Evolutionary conservation across 2,888 invertebrate genomes (phyloP), one percentile per base, ranked within the genome.

Genomic region (Coenonympha glycerion): DNA sequence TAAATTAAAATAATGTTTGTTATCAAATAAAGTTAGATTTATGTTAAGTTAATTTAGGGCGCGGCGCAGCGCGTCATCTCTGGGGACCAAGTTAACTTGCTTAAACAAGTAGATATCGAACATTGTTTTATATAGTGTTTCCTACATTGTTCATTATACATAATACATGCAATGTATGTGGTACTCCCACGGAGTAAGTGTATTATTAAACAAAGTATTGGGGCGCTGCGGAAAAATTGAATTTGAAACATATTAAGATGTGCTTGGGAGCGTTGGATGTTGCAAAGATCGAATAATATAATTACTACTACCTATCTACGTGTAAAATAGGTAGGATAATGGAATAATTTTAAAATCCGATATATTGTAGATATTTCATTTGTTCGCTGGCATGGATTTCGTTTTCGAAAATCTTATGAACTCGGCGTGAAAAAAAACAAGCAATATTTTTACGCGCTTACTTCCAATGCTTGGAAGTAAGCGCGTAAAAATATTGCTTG

Each of bases 151-250:
- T n/a, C n/a, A n/a, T n/a, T n/a, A n/a, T n/a, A n/a, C n/a, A n/a
- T n/a, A n/a, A n/a, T n/a, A n/a, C n/a, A n/a, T n/a, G n/a, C n/a
- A n/a, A n/a, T n/a, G n/a, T n/a, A 4, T 24, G 5, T 13, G 8
- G 59, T 66, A 68, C 63, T 70, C 69, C 68, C 68, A 66, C 56
- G 8, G 36, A 19, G 39, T 37, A 37, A 60, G 53, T 62, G 62
- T 66, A 71, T 73, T 69, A 70, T 73, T 69, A 70, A 63, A 62
- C 61, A 68, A 66, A 68, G 61, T 66, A 63, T 55, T 57, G 31
- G 46, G 50, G 57, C 56, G 57, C 53, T 60, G 64, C 53, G 42
- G 34, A 62, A 60, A 63, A 69, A 73, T 69, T 68, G 61, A 67
- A 69, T 69, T 70, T 66, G 61, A 63, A 61, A 71, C 65, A 62